Base-by-base conservation (phyloP, 2,888 invertebrate species). In the Clunio marinus region DNA sequence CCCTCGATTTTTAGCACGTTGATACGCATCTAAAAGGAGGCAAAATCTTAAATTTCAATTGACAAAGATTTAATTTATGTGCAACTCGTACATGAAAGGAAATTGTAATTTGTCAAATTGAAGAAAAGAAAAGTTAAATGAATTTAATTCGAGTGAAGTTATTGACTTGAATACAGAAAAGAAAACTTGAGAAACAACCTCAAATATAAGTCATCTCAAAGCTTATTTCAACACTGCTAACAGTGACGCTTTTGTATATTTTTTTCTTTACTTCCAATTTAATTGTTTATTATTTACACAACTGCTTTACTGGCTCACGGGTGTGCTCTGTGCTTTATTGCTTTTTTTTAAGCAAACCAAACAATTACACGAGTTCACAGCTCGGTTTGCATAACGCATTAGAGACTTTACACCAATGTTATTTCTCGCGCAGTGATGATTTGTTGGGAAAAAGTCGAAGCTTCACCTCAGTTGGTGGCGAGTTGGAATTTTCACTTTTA, bases 361-460 rank as follows among this genome's bases (percentile, higher is more conserved):
- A 51, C 20, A 51, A 51, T 51, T 51, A 51, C 51, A 51, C 22
- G 2, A 7, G 51, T 51, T 51, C 51, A 17, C 51, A 51, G 51
- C 51, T 51, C 22, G 20, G 51, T 51, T 51, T 51, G n/a, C 51
- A 51, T 51, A 51, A 51, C 51, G 51, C 51, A 51, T 51, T 51
- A 51, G 51, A 17, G 17, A 22, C 7, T n/a, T n/a, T n/a, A n/a
- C n/a, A n/a, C n/a, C n/a, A n/a, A n/a, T n/a, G n/a, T n/a, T 51
- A 22, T 51, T 51, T 51, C 10, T 3, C 51, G 4, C 51, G 20
- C 51, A 22, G 51, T 22, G 22, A 51, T 13, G 17, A 22, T 51
- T 51, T 20, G 20, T 51, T 51, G 5, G 51, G 7, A n/a, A 32
- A n/a, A n/a, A n/a, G n/a, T n/a, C n/a, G n/a, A n/a, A n/a, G n/a